phyloP scores from a whole-genome alignment of 2,113 vertebrate species.

The Pelecanoides urinatrix region DNA sequence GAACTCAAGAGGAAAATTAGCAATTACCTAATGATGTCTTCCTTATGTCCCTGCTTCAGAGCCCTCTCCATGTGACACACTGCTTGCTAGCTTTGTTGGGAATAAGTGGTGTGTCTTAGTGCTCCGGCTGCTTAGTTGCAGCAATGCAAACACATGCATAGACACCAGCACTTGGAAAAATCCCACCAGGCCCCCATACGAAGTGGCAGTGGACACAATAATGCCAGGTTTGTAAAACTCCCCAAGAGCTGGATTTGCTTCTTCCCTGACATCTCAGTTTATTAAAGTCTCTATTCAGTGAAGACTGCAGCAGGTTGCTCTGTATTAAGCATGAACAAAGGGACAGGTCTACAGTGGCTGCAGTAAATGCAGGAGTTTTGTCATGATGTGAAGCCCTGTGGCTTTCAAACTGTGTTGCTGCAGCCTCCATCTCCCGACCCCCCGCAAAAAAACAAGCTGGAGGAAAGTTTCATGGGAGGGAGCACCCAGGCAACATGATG shows the following conservation, averaged over 20 bases:
- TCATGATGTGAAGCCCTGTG: not conserved
- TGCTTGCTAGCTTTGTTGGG: not conserved
- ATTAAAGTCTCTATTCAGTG: not conserved
- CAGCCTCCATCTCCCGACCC: not conserved
- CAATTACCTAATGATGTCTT: not conserved
- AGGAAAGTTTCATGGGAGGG: not conserved
- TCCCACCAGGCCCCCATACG: not conserved
- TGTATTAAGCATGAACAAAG: not conserved
- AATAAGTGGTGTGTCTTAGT: not conserved
- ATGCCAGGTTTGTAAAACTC: not conserved
- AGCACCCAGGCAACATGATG: not conserved
- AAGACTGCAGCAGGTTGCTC: not conserved
- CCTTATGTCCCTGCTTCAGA: not conserved
- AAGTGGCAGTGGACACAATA: not conserved
- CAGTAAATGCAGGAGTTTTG: not conserved
- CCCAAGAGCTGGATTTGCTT: not conserved
- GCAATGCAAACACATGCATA: not conserved
- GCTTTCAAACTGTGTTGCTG: not conserved
- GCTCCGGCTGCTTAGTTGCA: not conserved
- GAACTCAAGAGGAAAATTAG: not conserved
- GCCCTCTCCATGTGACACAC: not conserved
- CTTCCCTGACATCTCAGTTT: not conserved
- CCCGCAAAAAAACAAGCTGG: not conserved
- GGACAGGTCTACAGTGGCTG: not conserved
- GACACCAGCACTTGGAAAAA: not conserved